These are phyloP conservation scores for Netelia inedita DNA, from an alignment of 2,888 invertebrate genomes.

Conservation along the genomic window DNA sequence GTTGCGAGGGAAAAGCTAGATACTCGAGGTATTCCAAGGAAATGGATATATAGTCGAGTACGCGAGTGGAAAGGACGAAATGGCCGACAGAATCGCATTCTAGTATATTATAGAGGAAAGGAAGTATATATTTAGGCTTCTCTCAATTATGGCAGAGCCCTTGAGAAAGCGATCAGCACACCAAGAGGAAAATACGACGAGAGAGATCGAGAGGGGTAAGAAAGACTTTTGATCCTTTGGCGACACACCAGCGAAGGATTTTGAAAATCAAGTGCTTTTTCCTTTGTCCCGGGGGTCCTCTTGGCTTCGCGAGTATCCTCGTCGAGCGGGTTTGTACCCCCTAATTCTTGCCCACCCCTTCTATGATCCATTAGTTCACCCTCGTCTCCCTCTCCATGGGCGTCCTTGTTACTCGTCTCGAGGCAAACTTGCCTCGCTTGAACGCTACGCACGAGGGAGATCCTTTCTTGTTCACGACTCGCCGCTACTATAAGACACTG, in stretches of 20 bases:
- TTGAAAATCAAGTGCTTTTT: slow-evolving; percentile 55
- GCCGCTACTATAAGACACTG: not conserved
- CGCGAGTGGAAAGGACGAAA: not conserved
- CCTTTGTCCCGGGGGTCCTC: slow-evolving; percentile 50
- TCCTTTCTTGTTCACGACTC: slow-evolving; percentile 44
- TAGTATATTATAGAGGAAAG: slow-evolving; percentile 30
- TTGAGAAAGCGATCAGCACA: slow-evolving; percentile 18
- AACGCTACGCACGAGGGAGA: slow-evolving; percentile 13
- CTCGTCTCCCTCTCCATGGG: slow-evolving; percentile 27
- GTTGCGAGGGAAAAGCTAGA: slow-evolving; percentile 9
- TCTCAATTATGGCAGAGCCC: slow-evolving; percentile 55
- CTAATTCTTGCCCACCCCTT: slow-evolving; percentile 35
- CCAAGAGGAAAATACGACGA: slow-evolving; percentile 2
- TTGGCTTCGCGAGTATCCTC: slow-evolving; percentile 45
- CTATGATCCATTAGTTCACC: slow-evolving; percentile 38
- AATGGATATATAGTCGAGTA: slow-evolving; percentile 16
- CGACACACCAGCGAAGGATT: slow-evolving; percentile 56
- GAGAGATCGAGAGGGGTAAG: slow-evolving; percentile 39
- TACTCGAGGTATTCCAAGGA: slow-evolving; percentile 31
- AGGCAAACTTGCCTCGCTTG: slow-evolving; percentile 38
- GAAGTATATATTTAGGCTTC: slow-evolving; percentile 37
- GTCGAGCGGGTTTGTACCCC: slow-evolving; percentile 57
- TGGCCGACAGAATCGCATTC: slow-evolving; percentile 1
- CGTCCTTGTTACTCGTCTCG: slow-evolving; percentile 41
- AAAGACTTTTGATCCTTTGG: slow-evolving; percentile 29